Conservation (phyloP, 2,888 invertebrate species). For the Pristionchus fissidentatus region DNA sequence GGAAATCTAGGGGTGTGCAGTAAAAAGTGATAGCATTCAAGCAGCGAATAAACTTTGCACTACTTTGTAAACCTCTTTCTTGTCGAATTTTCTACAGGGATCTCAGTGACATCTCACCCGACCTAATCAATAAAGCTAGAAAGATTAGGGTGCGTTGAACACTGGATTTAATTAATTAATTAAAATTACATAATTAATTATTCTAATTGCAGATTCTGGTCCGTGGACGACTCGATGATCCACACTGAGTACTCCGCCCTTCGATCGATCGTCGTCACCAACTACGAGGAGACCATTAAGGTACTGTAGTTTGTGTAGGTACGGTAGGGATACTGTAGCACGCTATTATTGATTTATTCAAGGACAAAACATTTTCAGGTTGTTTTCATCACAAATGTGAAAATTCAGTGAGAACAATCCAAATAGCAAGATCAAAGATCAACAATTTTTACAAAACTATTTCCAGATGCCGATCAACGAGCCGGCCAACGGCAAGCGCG, state of each 20-base stretch:
- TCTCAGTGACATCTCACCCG: too few species aligned
- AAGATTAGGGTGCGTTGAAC: neutral
- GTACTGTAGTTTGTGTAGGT: too few species aligned
- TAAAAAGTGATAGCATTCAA: too few species aligned
- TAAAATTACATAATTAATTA: too few species aligned
- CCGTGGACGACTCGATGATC: constrained; percentile 94
- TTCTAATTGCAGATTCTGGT: constrained; percentile 86
- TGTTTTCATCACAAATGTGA: too few species aligned
- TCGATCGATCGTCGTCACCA: constrained; percentile 96
- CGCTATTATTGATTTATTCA: neutral
- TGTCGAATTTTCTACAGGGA: too few species aligned
- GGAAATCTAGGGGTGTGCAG: too few species aligned
- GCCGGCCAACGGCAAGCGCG: constrained; percentile 93
- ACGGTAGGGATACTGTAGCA: neutral
- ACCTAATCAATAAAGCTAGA: neutral
- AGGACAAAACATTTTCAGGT: neutral
- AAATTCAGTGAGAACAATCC: too few species aligned
- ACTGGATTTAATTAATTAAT: too few species aligned
- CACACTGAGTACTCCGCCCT: constrained; percentile 96
- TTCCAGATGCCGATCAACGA: constrained; percentile 93
- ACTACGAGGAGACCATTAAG: constrained; percentile 94
- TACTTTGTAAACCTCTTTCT: too few species aligned
- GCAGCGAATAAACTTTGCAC: too few species aligned
- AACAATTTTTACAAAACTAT: constrained; percentile 75
- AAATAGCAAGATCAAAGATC: too few species aligned